Evolutionary conservation across 1,140 invertebrate species (phyloP).

Genomic region (Bombus soroeensis): DNA sequence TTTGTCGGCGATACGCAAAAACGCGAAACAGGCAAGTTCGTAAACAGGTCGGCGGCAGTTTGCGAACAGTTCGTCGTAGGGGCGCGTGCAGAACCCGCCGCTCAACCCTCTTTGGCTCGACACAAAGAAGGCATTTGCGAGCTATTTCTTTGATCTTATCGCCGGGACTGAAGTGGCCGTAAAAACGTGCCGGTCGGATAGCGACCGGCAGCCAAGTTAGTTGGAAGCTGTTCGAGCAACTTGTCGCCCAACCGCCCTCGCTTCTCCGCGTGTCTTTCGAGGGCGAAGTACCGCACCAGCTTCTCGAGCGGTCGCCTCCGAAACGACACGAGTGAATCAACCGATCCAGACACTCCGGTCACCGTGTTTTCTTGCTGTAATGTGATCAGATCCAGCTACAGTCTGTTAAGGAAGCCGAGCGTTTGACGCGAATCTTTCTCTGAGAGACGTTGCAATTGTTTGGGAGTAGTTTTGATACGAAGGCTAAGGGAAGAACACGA

Average conservation of each 20-base stretch:
- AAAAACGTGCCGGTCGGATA: conserved; percentile 6
- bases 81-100: no score
- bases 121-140: conserved; percentile 42
- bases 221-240: conserved; percentile 17
- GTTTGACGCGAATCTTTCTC: no score
- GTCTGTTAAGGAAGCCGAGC: no score
- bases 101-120: neutral
- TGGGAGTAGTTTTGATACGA: no score
- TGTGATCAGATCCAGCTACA: no score
- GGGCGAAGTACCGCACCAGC: neutral
- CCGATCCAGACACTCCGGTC: no score
- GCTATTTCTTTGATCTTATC: conserved; percentile 45
- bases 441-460: no score
- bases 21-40: conserved; percentile 34
- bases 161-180: neutral
- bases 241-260: neutral
- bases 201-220: conserved; percentile 12
- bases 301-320: neutral
- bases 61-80: conserved; percentile 21
- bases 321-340: no score
- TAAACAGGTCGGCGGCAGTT: conserved; percentile 32
- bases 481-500: no score
- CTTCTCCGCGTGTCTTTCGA: neutral
- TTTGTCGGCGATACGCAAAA: conserved; percentile 12
- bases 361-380: no score